phyloP scores from a whole-genome alignment of 1,140 invertebrate species.

The Acromyrmex echinatior region DNA sequence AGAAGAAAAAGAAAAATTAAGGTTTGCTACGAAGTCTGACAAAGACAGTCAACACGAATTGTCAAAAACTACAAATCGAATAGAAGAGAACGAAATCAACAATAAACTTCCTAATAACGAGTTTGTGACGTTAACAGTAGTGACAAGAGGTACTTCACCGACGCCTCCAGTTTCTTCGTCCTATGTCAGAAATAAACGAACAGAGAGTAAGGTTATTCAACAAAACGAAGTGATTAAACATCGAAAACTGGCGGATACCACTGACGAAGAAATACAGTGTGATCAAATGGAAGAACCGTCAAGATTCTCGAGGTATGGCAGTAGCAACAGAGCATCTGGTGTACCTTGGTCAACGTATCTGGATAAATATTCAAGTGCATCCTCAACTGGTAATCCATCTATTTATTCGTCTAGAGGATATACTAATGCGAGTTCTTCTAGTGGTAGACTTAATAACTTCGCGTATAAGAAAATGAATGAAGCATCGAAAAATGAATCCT shows the following conservation, averaged over 20 bases:
- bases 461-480: conserved; percentile 74
- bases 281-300: conserved; percentile 89
- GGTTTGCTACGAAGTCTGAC: conserved; percentile 17
- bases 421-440: conserved; percentile 53
- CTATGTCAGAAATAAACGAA: conserved; percentile 89
- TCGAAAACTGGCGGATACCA: conserved; percentile 87
- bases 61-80: neutral
- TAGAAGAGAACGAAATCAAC: conserved; percentile 49
- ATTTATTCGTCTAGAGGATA: conserved; percentile 76
- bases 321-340: conserved; percentile 87
- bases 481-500: conserved; percentile 50
- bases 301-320: conserved; percentile 88
- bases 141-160: conserved; percentile 92
- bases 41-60: conserved; percentile 48
- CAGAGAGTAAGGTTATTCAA: conserved; percentile 90
- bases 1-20: conserved; percentile 65
- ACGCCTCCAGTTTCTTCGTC: conserved; percentile 89
- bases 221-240: conserved; percentile 89
- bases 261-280: conserved; percentile 90
- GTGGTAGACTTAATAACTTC: conserved; percentile 76
- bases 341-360: conserved; percentile 89
- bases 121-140: conserved; percentile 88
- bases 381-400: conserved; percentile 44
- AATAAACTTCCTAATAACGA: conserved; percentile 76
- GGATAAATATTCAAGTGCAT: conserved; percentile 84